Evolutionary conservation across 2,888 invertebrate species (phyloP).

Genomic region (Tiphia femorata): DNA sequence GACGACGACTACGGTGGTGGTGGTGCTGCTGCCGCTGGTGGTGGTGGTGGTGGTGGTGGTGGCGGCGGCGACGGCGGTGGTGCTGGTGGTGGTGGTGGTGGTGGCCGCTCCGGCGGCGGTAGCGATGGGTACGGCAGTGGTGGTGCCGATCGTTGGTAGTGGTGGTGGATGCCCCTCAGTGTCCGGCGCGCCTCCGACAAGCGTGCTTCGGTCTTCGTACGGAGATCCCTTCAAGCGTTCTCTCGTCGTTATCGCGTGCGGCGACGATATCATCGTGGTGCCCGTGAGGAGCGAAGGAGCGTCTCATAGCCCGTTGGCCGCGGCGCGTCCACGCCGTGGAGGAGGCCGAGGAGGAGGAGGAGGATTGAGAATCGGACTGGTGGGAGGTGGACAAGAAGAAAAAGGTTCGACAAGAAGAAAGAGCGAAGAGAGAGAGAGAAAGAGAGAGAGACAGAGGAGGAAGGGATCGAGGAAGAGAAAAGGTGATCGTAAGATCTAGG

Average conservation of each 20-base stretch:
- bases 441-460: slow-evolving; percentile 1
- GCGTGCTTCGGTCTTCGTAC: slow-evolving; percentile 65
- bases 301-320: no score
- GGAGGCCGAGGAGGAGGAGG: no score
- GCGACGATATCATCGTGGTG: slow-evolving; percentile 31
- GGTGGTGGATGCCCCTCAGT: slow-evolving; percentile 68
- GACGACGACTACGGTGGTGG: slow-evolving; percentile 21
- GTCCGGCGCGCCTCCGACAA: slow-evolving; percentile 69
- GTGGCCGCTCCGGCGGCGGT: slow-evolving; percentile 21
- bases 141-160: slow-evolving; percentile 45
- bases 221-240: slow-evolving; percentile 43
- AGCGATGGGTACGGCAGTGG: slow-evolving; percentile 44
- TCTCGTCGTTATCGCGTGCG: slow-evolving; percentile 45
- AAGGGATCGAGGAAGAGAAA: background rate
- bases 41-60: slow-evolving; percentile 30
- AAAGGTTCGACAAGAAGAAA: background rate
- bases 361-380: background rate
- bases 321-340: no score
- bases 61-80: slow-evolving; percentile 22
- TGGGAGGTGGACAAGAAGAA: background rate
- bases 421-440: background rate
- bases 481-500: no score
- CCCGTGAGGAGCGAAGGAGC: no score
- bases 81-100: slow-evolving; percentile 40
- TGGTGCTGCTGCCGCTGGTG: slow-evolving; percentile 39